Conservation (phyloP, 2,113 vertebrate species). For the Hyaena hyaena region DNA sequence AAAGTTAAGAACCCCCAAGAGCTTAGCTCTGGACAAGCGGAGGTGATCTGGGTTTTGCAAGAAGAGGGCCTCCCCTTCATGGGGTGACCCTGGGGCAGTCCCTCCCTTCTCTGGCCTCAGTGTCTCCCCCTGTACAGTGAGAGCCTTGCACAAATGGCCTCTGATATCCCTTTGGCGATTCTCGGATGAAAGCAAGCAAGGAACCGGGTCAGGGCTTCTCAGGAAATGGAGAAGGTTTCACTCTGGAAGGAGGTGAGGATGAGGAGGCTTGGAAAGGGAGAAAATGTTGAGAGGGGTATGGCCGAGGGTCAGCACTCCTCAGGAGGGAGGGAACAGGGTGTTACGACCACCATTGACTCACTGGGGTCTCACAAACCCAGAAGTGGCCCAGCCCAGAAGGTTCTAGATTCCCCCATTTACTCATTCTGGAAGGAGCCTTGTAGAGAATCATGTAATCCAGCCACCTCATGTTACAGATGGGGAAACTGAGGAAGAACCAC, state of each 20-base stretch:
- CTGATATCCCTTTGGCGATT: too few species aligned
- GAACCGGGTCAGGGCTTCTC: neutral
- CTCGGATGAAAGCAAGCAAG: neutral
- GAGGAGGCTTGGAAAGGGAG: neutral
- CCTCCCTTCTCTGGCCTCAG: neutral
- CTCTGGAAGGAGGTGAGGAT: fast-evolving
- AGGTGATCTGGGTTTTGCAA: fast-evolving
- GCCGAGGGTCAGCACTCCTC: neutral
- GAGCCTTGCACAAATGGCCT: neutral
- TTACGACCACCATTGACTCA: neutral
- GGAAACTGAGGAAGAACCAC: neutral
- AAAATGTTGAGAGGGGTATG: fast-evolving
- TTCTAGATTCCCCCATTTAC: neutral
- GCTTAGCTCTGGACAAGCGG: neutral
- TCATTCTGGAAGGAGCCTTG: neutral
- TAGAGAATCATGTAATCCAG: neutral
- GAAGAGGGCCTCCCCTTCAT: fast-evolving
- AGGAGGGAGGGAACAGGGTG: neutral
- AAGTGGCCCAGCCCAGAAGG: neutral
- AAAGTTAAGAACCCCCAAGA: neutral
- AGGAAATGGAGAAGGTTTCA: neutral
- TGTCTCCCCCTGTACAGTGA: neutral
- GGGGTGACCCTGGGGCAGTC: too few species aligned
- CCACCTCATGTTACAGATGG: neutral
- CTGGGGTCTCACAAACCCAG: neutral